Base-by-base conservation (phyloP, 2,113 vertebrate species). In the Scomber colias region DNA sequence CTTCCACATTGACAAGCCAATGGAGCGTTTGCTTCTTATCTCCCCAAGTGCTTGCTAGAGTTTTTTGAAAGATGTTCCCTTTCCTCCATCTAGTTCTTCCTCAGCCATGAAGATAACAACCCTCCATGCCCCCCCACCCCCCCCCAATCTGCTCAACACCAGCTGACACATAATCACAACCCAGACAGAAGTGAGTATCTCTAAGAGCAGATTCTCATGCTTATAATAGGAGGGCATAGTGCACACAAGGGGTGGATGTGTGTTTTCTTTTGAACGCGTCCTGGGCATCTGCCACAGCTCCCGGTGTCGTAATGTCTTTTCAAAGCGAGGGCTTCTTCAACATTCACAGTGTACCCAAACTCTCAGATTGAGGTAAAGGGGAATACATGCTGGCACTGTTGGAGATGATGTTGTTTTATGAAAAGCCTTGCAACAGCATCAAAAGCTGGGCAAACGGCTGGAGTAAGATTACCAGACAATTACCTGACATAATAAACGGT, bases 101-200 rank as follows among this genome's bases (percentile, higher is more conserved):
- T 91, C 78, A 87, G 79, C 83, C 75, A 66, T 81, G 83, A 88
- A 92, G 91, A 92, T 89, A 91, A 86, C 75, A 76, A 31, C 77
- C 79, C 35, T 3, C 4, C 21, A 21, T 21, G 21, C 65, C 13
- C 24, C 50, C 11, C 40, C 19, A 61, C 55, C 65, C 59, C 44
- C 13, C 45, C 7, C 35, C 35, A 7, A 8, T 50, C 61, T 61
- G 64, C 67, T 79, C 48, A 56, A 45, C 87, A 73, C 84, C 78
- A 12, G n/a, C 89, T 84, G 84, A 87, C 76, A 90, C 74, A 84
- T 85, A 89, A 91, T 89, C 90, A 89, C 86, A 84, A 76, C 79
- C 74, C 49, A 10, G 53, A 84, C 77, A 68, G 79, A 87, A 87
- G 83, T 82, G 79, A 87, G 63, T 89, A 90, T 91, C 91, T 90